phyloP scores from a whole-genome alignment of 2,797 vertebrate species.

The Gobionotothen gibberifrons region DNA sequence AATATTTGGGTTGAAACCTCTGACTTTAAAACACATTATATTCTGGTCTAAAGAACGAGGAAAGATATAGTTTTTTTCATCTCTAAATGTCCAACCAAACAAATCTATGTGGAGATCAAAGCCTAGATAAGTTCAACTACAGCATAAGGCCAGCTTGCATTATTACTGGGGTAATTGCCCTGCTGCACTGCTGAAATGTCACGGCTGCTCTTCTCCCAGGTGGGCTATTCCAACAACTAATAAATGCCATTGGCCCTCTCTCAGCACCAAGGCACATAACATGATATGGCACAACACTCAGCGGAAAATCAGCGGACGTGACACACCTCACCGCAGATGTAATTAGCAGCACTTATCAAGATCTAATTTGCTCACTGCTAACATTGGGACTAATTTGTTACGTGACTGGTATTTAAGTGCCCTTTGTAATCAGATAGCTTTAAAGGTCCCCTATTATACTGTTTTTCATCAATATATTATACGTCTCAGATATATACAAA shows the following conservation, averaged over 20 bases:
- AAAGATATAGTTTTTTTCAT: conserved; percentile 9
- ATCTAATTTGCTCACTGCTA: conserved; percentile 57
- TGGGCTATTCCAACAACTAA: conserved; percentile 76
- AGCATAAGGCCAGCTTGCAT: conserved; percentile 58
- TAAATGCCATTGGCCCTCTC: conserved; percentile 73
- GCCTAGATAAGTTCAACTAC: conserved; percentile 57
- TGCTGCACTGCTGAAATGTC: conserved; percentile 77
- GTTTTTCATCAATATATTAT: too few relatives aligned
- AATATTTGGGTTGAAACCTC: neutral
- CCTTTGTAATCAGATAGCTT: conserved; percentile 57
- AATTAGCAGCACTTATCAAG: conserved; percentile 72
- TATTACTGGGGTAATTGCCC: conserved; percentile 74
- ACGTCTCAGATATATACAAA: too few relatives aligned
- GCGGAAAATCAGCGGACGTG: conserved; percentile 62
- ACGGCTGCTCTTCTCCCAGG: conserved; percentile 75
- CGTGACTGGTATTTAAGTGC: conserved; percentile 47
- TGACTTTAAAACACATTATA: conserved; percentile 7
- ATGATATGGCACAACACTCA: conserved; percentile 57
- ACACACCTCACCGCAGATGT: conserved; percentile 61
- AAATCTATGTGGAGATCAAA: conserved; percentile 68
- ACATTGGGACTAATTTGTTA: conserved; percentile 56
- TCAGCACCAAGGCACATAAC: conserved; percentile 48
- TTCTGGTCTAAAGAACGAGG: conserved; percentile 16
- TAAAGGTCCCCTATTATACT: neutral
- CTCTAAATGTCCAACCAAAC: conserved; percentile 43